These are phyloP conservation scores for Orthosia gracilis DNA, from an alignment of 2,888 invertebrate species.

Conservation along the genomic window DNA sequence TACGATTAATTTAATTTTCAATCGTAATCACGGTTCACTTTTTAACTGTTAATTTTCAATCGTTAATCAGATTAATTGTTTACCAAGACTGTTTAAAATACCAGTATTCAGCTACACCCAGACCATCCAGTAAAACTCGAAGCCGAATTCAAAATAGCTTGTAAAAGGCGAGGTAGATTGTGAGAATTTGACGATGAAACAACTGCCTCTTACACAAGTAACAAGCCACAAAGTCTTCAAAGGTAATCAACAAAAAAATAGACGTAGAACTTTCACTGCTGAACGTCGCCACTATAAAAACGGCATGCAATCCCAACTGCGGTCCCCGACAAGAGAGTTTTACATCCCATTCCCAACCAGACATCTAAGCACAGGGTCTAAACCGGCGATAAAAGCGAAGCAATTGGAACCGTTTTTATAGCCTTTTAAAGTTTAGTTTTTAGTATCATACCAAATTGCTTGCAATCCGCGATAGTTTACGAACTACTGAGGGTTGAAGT, in stretches of 20 bases:
- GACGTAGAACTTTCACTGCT: slow-evolving; percentile 51
- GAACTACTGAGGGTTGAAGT: slow-evolving; percentile 55
- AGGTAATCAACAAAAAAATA: slow-evolving; percentile 53
- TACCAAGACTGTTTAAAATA: too few relatives aligned
- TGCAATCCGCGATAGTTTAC: slow-evolving; percentile 53
- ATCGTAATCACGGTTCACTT: too few relatives aligned
- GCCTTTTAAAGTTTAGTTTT: slow-evolving; percentile 77
- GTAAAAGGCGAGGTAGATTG: too few relatives aligned
- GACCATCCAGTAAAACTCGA: too few relatives aligned
- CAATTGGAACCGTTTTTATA: slow-evolving; percentile 76
- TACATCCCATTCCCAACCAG: slow-evolving; percentile 53
- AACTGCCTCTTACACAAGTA: neutral
- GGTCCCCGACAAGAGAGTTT: slow-evolving; percentile 53
- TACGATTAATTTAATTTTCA: too few relatives aligned
- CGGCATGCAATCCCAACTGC: slow-evolving; percentile 55
- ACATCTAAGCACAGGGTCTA: slow-evolving; percentile 65
- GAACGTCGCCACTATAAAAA: slow-evolving; percentile 60
- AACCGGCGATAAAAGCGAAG: slow-evolving; percentile 73
- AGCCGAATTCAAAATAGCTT: too few relatives aligned
- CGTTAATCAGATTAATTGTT: too few relatives aligned
- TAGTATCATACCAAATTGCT: slow-evolving; percentile 78
- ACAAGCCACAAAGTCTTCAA: slow-evolving; percentile 31
- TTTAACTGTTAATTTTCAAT: too few relatives aligned
- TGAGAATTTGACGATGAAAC: neutral
- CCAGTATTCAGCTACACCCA: too few relatives aligned